These are phyloP conservation scores for Hoplodrina blanda DNA, from an alignment of 2,888 invertebrate species.

Conservation along the genomic window DNA sequence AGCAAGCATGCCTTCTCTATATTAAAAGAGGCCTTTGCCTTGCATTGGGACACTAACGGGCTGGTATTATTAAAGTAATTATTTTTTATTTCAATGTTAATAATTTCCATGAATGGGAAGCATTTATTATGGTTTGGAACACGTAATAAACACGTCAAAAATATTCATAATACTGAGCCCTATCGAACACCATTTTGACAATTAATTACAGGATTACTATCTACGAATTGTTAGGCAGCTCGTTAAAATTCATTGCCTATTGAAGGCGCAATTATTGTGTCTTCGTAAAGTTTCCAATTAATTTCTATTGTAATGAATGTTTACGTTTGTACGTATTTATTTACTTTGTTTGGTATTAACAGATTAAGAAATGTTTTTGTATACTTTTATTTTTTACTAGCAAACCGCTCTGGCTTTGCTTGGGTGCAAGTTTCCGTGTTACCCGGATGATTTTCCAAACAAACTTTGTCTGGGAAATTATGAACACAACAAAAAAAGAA, in stretches of 20 bases:
- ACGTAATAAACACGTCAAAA: constrained; percentile 28
- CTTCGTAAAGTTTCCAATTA: constrained; percentile 40
- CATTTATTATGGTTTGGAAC: not conserved
- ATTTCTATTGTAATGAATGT: constrained; percentile 28
- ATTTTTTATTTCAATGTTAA: too few relatives aligned
- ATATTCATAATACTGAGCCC: constrained; percentile 14
- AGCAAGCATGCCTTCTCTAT: too few relatives aligned
- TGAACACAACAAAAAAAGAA: too few relatives aligned
- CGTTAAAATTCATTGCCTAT: constrained; percentile 58
- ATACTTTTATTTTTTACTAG: too few relatives aligned
- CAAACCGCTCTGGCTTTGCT: too few relatives aligned
- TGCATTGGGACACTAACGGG: too few relatives aligned
- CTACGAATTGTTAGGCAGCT: constrained; percentile 41
- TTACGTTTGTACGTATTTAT: constrained; percentile 15
- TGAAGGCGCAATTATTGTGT: constrained; percentile 45
- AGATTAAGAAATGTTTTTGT: not conserved
- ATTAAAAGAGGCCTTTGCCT: too few relatives aligned
- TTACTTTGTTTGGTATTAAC: constrained; percentile 5
- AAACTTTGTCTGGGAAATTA: too few relatives aligned
- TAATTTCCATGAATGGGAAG: not conserved
- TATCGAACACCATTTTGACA: constrained; percentile 30
- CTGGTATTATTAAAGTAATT: too few relatives aligned
- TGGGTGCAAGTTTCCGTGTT: too few relatives aligned
- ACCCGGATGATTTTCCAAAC: too few relatives aligned
- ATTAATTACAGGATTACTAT: constrained; percentile 47